A percentile compares a stretch with the other conserved stretches of the same genome.
Evolutionary conservation across 2,797 vertebrate species (phyloP).

Genomic region (Lateolabrax maculatus): DNA sequence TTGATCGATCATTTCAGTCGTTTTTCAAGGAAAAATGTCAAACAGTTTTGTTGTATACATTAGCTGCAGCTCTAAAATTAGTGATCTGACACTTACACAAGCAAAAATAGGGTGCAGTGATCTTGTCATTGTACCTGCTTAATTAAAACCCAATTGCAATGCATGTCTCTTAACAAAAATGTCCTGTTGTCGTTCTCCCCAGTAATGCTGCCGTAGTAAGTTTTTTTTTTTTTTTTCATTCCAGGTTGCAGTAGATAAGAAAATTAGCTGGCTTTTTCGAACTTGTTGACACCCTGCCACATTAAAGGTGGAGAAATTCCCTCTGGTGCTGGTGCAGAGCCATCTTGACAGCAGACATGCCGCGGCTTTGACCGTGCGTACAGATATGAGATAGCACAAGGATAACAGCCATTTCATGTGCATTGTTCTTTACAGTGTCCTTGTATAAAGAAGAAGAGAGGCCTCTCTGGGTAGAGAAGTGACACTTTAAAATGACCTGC

Average conservation of each 20-base stretch:
- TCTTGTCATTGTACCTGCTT: not conserved
- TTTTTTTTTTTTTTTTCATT: too few species aligned
- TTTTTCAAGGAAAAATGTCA: too few species aligned
- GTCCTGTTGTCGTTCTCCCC: not conserved
- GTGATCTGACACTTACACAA: not conserved
- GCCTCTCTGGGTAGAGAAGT: not conserved
- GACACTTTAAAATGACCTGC: not conserved
- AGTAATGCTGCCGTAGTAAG: not conserved
- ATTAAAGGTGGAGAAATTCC: constrained; percentile 4
- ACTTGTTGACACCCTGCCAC: constrained; percentile 10
- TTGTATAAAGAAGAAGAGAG: constrained; percentile 7
- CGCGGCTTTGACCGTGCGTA: constrained; percentile 1
- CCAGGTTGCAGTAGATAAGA: not conserved
- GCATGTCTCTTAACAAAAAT: not conserved
- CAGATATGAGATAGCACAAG: constrained; percentile 19
- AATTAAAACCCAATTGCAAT: not conserved
- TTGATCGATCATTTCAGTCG: too few species aligned
- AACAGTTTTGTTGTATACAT: too few species aligned
- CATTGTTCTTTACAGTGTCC: not conserved
- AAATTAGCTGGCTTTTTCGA: constrained; percentile 17
- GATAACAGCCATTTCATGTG: constrained; percentile 26
- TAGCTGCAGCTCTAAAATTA: too few species aligned
- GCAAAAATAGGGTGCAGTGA: not conserved
- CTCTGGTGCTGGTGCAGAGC: not conserved
- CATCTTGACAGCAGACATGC: constrained; percentile 31